phyloP scores from a whole-genome alignment of 1,140 invertebrate species.

The Drosophila lowei region DNA sequence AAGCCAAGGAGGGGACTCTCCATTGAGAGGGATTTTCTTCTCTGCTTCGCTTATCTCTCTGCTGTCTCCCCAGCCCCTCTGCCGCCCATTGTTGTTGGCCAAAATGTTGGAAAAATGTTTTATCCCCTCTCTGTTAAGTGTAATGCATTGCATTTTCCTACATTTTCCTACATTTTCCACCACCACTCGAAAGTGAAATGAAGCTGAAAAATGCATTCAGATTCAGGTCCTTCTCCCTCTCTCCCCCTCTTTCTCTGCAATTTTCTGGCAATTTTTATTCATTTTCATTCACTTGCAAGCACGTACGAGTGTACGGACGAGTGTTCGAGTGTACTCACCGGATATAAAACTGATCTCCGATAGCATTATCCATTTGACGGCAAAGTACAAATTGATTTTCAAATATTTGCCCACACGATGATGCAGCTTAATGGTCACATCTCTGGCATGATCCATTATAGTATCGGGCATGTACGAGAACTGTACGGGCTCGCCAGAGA shows the following conservation, averaged over 20 bases:
- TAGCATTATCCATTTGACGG: constrained; percentile 93
- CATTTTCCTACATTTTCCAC: constrained; percentile 20
- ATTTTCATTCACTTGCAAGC: neutral
- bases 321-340: constrained; percentile 84
- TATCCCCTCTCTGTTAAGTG: constrained; percentile 42
- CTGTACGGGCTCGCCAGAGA: constrained; percentile 85
- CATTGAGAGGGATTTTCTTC: constrained; percentile 1
- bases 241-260: constrained; percentile 18
- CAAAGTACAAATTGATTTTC: constrained; percentile 93
- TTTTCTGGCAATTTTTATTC: constrained; percentile 58
- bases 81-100: constrained; percentile 64
- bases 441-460: constrained; percentile 91
- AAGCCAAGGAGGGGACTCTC: constrained; percentile 13
- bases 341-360: constrained; percentile 93
- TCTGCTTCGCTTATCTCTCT: constrained; percentile 11
- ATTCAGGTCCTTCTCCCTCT: constrained; percentile 34
- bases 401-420: constrained; percentile 90
- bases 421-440: constrained; percentile 92
- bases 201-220: constrained; percentile 82
- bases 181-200: constrained; percentile 78
- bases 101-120: constrained; percentile 77
- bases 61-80: neutral
- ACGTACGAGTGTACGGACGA: neutral
- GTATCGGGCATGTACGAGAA: constrained; percentile 90
- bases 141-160: constrained; percentile 50